These are phyloP conservation scores for Pavo muticus DNA, from an alignment of 2,113 vertebrate species.

Conservation along the genomic window DNA sequence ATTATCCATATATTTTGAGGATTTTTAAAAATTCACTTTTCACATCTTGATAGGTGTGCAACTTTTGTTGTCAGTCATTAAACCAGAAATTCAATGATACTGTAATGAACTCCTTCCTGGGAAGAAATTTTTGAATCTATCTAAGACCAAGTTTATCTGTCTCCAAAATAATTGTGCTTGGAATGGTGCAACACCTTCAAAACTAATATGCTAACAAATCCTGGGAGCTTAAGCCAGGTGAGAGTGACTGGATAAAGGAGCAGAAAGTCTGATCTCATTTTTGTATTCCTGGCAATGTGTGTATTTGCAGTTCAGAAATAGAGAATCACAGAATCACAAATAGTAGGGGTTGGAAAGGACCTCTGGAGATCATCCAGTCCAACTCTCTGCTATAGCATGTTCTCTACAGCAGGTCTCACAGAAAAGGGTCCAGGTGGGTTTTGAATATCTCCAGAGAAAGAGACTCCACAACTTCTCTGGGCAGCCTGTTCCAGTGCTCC, in stretches of 20 bases:
- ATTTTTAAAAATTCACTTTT: not conserved
- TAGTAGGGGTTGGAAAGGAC: no score
- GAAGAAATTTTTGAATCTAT: not conserved
- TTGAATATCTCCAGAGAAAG: no score
- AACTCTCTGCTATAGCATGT: no score
- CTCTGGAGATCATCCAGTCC: no score
- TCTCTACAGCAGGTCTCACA: no score
- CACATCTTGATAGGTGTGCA: not conserved
- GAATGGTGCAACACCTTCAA: not conserved
- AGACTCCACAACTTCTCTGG: no score
- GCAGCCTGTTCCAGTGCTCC: no score
- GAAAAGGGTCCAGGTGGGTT: no score
- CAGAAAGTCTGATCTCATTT: not conserved
- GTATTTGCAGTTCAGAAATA: no score
- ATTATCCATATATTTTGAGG: not conserved
- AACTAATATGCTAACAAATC: not conserved
- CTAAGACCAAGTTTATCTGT: not conserved
- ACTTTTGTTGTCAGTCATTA: not conserved
- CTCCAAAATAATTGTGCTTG: not conserved
- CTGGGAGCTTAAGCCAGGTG: not conserved
- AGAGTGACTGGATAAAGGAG: not conserved
- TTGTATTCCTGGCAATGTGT: not conserved
- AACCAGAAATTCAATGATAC: not conserved
- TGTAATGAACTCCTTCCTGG: not conserved
- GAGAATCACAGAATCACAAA: no score